Conservation (phyloP, 2,888 invertebrate genomes). For the Caenorhabditis zanzibari region DNA sequence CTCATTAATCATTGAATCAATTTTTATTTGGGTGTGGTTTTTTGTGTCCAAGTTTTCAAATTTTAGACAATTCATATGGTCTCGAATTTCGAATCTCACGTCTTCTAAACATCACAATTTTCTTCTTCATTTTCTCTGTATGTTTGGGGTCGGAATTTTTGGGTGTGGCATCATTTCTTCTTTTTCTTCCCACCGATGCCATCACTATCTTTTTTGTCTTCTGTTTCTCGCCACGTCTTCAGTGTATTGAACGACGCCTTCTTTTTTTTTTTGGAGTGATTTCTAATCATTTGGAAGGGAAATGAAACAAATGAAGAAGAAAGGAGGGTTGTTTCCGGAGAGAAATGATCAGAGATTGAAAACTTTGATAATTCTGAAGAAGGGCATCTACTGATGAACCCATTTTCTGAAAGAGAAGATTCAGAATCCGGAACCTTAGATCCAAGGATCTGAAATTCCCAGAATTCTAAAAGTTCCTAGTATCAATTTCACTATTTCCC, state of each 20-base stretch:
- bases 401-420: too few species aligned
- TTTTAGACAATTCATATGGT: background rate
- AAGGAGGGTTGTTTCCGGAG: constrained; percentile 10
- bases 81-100: background rate
- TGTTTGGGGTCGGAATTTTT: constrained; percentile 5
- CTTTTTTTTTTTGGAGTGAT: constrained; percentile 7
- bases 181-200: background rate
- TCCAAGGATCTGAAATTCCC: too few species aligned
- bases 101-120: background rate
- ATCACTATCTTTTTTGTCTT: background rate
- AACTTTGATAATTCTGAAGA: too few species aligned
- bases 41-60: too few species aligned
- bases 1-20: too few species aligned
- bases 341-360: constrained; percentile 12
- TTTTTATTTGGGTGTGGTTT: background rate
- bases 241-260: background rate
- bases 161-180: constrained; percentile 7
- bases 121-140: background rate
- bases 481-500: too few species aligned
- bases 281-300: constrained; percentile 41
- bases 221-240: constrained; percentile 6
- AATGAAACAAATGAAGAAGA: background rate
- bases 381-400: too few species aligned
- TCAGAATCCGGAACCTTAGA: background rate
- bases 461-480: too few species aligned